Conservation (phyloP, 1,140 invertebrate species). For the Oncopeltus fasciatus region DNA sequence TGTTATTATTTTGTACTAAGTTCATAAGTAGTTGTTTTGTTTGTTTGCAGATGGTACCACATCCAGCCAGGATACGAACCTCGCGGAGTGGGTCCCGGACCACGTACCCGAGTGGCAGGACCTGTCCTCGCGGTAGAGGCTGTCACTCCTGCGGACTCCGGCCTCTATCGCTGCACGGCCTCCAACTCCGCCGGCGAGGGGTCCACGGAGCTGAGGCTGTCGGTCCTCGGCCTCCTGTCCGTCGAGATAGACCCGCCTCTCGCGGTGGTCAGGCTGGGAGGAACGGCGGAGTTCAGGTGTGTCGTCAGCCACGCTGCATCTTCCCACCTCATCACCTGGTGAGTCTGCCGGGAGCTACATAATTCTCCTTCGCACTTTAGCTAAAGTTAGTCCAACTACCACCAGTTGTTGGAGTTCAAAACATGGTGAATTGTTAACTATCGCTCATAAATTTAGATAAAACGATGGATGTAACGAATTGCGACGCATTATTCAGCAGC, state of each 20-base stretch:
- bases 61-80: constrained; percentile 40
- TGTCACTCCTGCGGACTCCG: constrained; percentile 51
- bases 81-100: constrained; percentile 43
- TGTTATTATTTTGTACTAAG: too few species aligned
- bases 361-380: too few species aligned
- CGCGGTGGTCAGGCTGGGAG: constrained; percentile 50
- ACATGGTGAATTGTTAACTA: too few species aligned
- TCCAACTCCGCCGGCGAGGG: constrained; percentile 52
- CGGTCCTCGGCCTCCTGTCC: constrained; percentile 49
- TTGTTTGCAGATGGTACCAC: constrained; percentile 47
- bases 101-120: constrained; percentile 46
- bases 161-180: constrained; percentile 50
- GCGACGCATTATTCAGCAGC: too few species aligned
- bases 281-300: constrained; percentile 61
- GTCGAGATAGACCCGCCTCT: constrained; percentile 17
- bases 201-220: constrained; percentile 47
- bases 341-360: background rate
- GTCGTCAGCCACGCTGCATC: constrained; percentile 30
- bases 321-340: constrained; percentile 35
- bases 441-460: too few species aligned
- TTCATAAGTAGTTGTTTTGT: background rate
- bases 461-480: too few species aligned
- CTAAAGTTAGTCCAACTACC: too few species aligned
- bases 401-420: too few species aligned
- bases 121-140: constrained; percentile 57